Evolutionary conservation across 2,113 vertebrate species (phyloP).

Genomic region (Pao palembangensis): DNA sequence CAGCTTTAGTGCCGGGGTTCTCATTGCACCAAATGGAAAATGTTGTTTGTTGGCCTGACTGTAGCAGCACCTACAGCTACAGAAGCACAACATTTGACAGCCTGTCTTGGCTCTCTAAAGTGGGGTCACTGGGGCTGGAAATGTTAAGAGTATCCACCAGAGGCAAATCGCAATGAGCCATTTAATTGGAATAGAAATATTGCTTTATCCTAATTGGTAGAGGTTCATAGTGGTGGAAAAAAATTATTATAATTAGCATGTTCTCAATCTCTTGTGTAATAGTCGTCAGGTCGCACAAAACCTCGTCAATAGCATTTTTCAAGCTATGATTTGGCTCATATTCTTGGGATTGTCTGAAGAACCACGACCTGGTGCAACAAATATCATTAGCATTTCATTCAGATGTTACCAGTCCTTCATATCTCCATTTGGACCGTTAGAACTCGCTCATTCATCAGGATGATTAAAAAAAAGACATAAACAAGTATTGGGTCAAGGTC

Average conservation of each 20-base stretch:
- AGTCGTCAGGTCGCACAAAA: too few relatives aligned
- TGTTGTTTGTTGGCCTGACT: conserved; percentile 53
- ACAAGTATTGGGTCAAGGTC: background rate
- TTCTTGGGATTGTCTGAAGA: too few relatives aligned
- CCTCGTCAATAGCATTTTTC: too few relatives aligned
- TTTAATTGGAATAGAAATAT: too few relatives aligned
- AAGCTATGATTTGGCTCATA: too few relatives aligned
- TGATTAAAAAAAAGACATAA: background rate
- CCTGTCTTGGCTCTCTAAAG: conserved; percentile 10
- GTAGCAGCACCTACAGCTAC: conserved; percentile 26
- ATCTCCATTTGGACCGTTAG: background rate
- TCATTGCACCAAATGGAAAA: conserved; percentile 61
- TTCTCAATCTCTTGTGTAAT: too few relatives aligned
- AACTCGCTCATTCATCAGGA: too few relatives aligned
- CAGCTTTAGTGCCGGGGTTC: conserved; percentile 54
- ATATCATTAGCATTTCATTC: background rate
- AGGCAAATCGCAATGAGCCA: too few relatives aligned
- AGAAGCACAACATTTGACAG: conserved; percentile 37
- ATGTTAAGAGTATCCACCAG: background rate
- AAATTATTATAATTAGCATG: too few relatives aligned
- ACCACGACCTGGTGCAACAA: too few relatives aligned
- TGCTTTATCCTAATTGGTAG: too few relatives aligned
- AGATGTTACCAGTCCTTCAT: background rate
- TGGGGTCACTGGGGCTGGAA: background rate
- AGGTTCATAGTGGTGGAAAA: too few relatives aligned